Base-by-base conservation (phyloP, 2,888 invertebrate genomes). In the Glaucopsyche alexis region DNA sequence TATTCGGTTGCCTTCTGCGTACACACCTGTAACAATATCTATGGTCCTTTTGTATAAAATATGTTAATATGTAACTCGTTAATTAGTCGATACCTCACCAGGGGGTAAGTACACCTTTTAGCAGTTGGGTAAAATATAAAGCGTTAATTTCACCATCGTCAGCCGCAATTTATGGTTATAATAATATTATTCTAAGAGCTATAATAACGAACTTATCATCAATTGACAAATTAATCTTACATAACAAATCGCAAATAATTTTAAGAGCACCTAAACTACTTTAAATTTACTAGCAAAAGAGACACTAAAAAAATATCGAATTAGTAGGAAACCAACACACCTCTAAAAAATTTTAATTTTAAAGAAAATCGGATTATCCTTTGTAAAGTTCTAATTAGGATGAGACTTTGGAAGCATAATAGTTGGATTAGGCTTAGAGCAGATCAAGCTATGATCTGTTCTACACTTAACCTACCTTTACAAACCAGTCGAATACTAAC, bases 21-120 rank as follows among this genome's bases (percentile, higher is more conserved):
- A 3, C 42, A 8, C 42, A 42, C 42, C 42, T 5, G 4, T 42
- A 42, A 42, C 8, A 8, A 8, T 42, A 42, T 7, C 42, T 8
- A 42, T 42, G 3, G 42, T 42, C 42, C 0, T 42, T 42, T 55
- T 19, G 16, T 16, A 11, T 9, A 55, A 16, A 55, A 55, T 55
- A 55, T 19, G 55, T 16, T 55, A 55, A 55, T 52, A n/a, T 55
- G 16, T 14, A 19, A n/a, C 55, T 55, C 55, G 55, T 55, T 55
- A 55, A 55, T 55, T 55, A 19, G 55, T 19, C 19, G 19, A 55
- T 55, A 55, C 19, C 16, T 19, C 55, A 16, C 55, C 55, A 11
- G 55, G 55, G 19, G 55, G 55, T 19, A 19, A 55, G 19, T 19
- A 55, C 55, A 55, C 55, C 55, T 19, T 55, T 55, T 55, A 11